Percentiles rank a stretch among this genome's conserved stretches.
Conservation (phyloP, 2,113 vertebrate species). For the Ameiurus melas region DNA sequence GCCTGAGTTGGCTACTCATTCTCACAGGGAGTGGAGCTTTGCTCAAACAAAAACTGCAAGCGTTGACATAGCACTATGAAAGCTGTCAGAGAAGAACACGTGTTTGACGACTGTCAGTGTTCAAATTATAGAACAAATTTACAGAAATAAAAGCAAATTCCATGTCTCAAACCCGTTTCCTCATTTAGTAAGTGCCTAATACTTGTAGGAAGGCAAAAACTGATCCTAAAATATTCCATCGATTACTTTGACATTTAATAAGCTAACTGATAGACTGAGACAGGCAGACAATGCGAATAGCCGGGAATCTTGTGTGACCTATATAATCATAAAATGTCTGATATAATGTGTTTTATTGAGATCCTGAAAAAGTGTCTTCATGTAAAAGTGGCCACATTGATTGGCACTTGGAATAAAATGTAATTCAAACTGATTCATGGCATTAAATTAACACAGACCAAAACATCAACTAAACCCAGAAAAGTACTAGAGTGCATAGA, state of each 20-base stretch:
- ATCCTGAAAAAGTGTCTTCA: neutral
- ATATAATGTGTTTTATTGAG: neutral
- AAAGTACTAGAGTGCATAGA: conserved; percentile 9
- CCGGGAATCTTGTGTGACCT: conserved; percentile 25
- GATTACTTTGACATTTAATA: neutral
- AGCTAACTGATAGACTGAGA: conserved; percentile 25
- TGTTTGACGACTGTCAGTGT: conserved; percentile 18
- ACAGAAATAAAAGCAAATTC: conserved; percentile 1
- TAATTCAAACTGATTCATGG: neutral
- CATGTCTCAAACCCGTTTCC: neutral
- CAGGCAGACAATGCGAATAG: conserved; percentile 69
- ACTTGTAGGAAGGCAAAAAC: neutral
- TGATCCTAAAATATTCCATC: neutral
- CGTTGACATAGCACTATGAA: conserved; percentile 35
- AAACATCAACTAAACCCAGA: conserved; percentile 6
- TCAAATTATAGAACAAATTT: conserved; percentile 2
- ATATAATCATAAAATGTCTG: conserved; percentile 9
- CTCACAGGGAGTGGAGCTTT: conserved; percentile 35
- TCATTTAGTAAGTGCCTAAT: conserved; percentile 19
- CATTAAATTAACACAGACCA: neutral
- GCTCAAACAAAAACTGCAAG: conserved; percentile 40
- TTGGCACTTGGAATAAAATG: neutral
- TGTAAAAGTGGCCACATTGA: neutral
- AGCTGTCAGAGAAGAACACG: conserved; percentile 25
- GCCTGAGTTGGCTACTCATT: conserved; percentile 23